These are phyloP conservation scores for Riptortus pedestris DNA, from an alignment of 1,140 invertebrate species.

Conservation along the genomic window DNA sequence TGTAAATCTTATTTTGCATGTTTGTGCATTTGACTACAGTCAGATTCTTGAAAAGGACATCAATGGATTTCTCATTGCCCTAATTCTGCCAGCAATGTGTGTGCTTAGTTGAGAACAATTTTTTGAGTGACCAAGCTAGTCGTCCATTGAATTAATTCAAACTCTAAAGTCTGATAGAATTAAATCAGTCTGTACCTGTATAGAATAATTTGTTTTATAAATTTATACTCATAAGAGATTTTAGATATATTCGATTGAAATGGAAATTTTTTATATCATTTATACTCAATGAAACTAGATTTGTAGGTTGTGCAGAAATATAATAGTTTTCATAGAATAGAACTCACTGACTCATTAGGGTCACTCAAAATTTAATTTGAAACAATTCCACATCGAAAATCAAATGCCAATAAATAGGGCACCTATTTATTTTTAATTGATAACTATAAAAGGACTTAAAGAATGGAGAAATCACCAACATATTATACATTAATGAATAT, in stretches of 20 bases:
- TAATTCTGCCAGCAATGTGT: too few species aligned
- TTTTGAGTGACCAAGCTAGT: slow-evolving; percentile 17
- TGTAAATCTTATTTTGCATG: too few species aligned
- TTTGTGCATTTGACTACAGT: too few species aligned
- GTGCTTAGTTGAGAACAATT: too few species aligned
- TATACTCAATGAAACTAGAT: neutral
- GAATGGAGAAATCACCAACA: too few species aligned
- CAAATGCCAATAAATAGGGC: too few species aligned
- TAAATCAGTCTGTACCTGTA: slow-evolving; percentile 15
- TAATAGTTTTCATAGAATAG: neutral
- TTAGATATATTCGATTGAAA: neutral
- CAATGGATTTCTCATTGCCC: too few species aligned
- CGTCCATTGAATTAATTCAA: neutral
- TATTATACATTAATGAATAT: too few species aligned
- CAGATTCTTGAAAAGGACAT: too few species aligned
- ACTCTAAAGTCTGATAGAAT: slow-evolving; percentile 5
- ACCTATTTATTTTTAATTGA: too few species aligned
- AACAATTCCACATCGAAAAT: too few species aligned
- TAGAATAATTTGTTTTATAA: slow-evolving; percentile 12
- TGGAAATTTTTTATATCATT: slow-evolving; percentile 5
- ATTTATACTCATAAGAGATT: neutral
- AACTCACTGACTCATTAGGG: neutral
- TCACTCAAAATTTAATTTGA: slow-evolving; percentile 14
- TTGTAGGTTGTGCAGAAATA: neutral
- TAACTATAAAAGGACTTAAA: too few species aligned